phyloP scores from a whole-genome alignment of 1,140 invertebrate genomes.

The Drosophila asahinai region DNA sequence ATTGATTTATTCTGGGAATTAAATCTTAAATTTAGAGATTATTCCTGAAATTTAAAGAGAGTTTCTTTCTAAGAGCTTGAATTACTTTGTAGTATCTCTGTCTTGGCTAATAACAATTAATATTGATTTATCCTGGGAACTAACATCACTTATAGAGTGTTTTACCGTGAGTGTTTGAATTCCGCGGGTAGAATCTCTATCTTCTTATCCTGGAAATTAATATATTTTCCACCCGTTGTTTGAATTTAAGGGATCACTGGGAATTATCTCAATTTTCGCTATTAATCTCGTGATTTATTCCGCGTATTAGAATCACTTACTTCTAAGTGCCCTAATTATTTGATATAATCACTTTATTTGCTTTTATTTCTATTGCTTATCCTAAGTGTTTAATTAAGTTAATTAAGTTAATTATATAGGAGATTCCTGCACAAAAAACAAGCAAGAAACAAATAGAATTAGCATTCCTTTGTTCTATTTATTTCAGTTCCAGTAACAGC shows the following conservation, averaged over 20 bases:
- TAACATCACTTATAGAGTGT: no score
- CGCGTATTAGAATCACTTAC: no score
- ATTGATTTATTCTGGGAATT: constrained; percentile 10
- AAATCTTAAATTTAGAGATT: background rate
- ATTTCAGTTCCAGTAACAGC: no score
- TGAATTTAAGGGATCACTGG: no score
- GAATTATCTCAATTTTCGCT: no score
- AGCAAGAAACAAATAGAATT: background rate
- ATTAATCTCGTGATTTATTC: no score
- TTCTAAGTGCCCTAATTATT: background rate
- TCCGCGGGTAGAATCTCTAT: background rate
- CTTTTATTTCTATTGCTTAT: background rate
- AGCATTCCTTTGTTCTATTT: background rate
- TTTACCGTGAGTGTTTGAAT: background rate
- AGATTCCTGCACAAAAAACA: background rate
- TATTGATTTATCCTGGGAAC: background rate
- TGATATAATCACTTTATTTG: background rate
- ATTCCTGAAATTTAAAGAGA: no score
- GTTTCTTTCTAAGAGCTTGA: background rate
- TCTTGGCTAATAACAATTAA: background rate
- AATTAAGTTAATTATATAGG: background rate
- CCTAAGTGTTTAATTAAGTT: background rate
- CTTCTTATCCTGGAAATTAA: background rate
- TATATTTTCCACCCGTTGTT: background rate
- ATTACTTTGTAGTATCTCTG: no score